Percentiles rank a stretch among this genome's conserved stretches.
These are phyloP conservation scores for Rhagoletis zephyria DNA, from an alignment of 1,140 invertebrate species.

Conservation along the genomic window DNA sequence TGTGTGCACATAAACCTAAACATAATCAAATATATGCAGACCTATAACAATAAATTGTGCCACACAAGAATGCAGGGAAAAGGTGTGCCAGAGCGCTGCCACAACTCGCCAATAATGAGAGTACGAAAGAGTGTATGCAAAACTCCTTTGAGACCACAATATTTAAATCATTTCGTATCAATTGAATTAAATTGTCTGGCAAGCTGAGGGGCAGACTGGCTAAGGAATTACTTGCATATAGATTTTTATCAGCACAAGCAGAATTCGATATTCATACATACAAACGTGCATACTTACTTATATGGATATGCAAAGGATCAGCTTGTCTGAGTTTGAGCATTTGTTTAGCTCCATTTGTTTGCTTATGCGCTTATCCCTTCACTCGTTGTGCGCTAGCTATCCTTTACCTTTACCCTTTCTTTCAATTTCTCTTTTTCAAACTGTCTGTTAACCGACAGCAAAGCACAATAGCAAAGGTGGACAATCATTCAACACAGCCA, in stretches of 20 bases:
- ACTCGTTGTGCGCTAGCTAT: slow-evolving; percentile 22
- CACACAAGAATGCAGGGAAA: slow-evolving; percentile 3
- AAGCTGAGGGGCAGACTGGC: not conserved
- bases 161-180: slow-evolving; percentile 60
- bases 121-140: not conserved
- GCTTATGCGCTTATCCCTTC: slow-evolving; percentile 33
- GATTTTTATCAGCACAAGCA: not conserved
- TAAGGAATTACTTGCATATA: not conserved
- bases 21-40: not conserved
- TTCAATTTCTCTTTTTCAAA: not conserved
- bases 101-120: not conserved
- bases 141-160: slow-evolving; percentile 55
- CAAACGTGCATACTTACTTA: not conserved
- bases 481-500: slow-evolving; percentile 1
- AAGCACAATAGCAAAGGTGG: slow-evolving; percentile 41
- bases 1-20: not conserved
- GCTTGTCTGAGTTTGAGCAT: not conserved
- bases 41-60: slow-evolving; percentile 38
- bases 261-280: not conserved
- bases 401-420: not conserved
- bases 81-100: not conserved
- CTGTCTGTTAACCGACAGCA: not conserved
- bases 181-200: slow-evolving; percentile 59
- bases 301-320: not conserved
- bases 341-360: not conserved